Conservation (phyloP, 2,113 vertebrate genomes). For the Laticauda laticaudata region DNA sequence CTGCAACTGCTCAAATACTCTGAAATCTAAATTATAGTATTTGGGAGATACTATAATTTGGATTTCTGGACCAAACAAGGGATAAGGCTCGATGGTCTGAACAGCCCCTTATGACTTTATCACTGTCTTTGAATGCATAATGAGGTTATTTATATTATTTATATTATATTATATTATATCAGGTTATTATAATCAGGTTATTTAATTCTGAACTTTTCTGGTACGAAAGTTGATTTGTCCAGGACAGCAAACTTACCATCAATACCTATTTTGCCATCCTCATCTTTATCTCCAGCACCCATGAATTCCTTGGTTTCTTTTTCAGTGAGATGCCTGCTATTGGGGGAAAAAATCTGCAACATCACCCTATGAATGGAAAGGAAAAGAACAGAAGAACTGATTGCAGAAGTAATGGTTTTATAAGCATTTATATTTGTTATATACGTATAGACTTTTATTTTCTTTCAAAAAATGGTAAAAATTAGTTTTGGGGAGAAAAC, state of each 20-base stretch:
- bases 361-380: constrained; percentile 73
- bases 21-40: not conserved
- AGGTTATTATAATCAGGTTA: not conserved
- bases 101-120: not conserved
- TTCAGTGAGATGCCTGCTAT: constrained; percentile 84
- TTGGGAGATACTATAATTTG: not conserved
- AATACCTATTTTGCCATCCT: constrained; percentile 92
- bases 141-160: too few relatives aligned
- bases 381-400: not conserved
- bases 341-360: constrained; percentile 83
- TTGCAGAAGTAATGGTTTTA: constrained; percentile 8
- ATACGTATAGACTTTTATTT: not conserved
- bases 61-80: not conserved
- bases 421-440: not conserved
- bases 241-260: constrained; percentile 77
- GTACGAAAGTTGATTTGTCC: constrained; percentile 13
- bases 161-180: too few relatives aligned
- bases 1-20: not conserved
- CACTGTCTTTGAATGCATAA: not conserved
- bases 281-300: constrained; percentile 92
- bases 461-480: not conserved
- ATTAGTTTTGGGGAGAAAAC: not conserved
- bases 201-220: not conserved
- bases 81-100: not conserved
- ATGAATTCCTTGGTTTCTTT: constrained; percentile 89